Base-by-base conservation (phyloP, 2,888 invertebrate species). In the Lepidochrysops patricia region DNA sequence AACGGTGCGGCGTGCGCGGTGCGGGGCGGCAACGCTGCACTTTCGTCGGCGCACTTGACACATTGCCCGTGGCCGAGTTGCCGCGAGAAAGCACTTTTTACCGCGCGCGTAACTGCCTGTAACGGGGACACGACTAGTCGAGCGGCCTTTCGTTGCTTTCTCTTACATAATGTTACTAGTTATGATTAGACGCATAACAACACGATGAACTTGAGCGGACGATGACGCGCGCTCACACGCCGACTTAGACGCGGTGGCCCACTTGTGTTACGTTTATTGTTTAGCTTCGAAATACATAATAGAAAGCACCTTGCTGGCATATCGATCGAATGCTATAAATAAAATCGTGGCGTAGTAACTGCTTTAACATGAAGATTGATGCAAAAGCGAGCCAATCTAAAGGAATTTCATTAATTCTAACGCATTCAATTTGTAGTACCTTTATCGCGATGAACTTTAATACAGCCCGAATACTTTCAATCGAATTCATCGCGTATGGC, bases 31-130 rank as follows among this genome's bases (percentile, higher is more conserved):
- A 82, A 80, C 85, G 80, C 78, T 80, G 85, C 81, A 86, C 88
- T 87, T 87, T 88, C 87, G 77, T 81, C 82, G 81, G 80, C 80
- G 88, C 86, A 84, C 90, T 89, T 89, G 89, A 90, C 90, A 89
- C 82, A 87, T 78, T 89, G 89, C 80, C 89, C 89, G 77, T 89
- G 89, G 88, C 89, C 89, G 85, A 84, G 76, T 84, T 85, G 79
- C 82, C 80, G 75, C 85, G 84, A 81, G 86, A 87, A 87, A 88
- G 85, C 84, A 84, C 86, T 86, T 85, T 86, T 86, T 86, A 85
- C 85, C 79, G 76, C 80, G 70, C 78, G 79, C 82, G 84, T 84
- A 84, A 82, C 80, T 73, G 75, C 71, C 75, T 76, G 79, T 79
- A 80, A 80, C 79, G 72, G 75, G 77, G 75, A 79, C 84, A 82